These are phyloP conservation scores for Watsonalla binaria DNA, from an alignment of 2,888 invertebrate species.

Conservation along the genomic window DNA sequence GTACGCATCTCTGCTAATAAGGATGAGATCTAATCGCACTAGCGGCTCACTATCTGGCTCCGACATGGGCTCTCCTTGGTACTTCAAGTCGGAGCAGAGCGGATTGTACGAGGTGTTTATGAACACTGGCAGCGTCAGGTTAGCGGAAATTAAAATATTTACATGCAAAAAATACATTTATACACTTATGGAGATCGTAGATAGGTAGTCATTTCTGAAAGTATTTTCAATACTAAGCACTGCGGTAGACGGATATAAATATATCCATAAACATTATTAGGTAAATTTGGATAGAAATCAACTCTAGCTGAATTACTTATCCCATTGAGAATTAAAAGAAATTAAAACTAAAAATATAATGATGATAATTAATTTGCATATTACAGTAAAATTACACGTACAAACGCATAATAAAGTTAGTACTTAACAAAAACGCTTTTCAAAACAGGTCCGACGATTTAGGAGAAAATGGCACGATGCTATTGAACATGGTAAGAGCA, in stretches of 20 bases:
- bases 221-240: too few relatives aligned
- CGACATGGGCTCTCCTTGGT: constrained; percentile 8
- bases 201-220: too few relatives aligned
- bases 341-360: too few relatives aligned
- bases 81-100: constrained; percentile 15
- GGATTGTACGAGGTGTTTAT: not conserved
- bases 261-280: too few relatives aligned
- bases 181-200: too few relatives aligned
- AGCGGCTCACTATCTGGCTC: constrained; percentile 19
- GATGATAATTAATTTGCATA: too few relatives aligned
- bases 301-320: too few relatives aligned
- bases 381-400: too few relatives aligned
- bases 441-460: constrained; percentile 29
- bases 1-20: constrained; percentile 37
- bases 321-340: too few relatives aligned
- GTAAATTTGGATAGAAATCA: too few relatives aligned
- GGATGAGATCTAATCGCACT: constrained; percentile 25
- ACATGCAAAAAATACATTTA: not conserved
- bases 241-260: too few relatives aligned
- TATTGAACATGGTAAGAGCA: constrained; percentile 62
- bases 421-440: not conserved
- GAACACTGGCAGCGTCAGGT: not conserved
- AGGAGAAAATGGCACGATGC: constrained; percentile 47
- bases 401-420: too few relatives aligned
- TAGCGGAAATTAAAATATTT: not conserved